Evolutionary conservation across 2,113 vertebrate species (phyloP), one percentile per base, ranked within the genome.

Genomic region (Triplophysa rosa): DNA sequence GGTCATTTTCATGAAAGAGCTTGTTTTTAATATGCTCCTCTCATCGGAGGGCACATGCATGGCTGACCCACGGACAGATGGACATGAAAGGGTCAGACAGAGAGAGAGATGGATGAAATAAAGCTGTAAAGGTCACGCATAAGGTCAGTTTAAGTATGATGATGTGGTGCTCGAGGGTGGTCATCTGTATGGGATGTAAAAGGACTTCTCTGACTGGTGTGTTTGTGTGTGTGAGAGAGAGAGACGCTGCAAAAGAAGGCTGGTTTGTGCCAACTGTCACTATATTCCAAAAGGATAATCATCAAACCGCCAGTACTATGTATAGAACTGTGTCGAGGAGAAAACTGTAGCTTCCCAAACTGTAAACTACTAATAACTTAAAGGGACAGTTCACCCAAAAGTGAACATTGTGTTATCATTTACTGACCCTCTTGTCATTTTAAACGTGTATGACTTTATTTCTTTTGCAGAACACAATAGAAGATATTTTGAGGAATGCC

Each of bases 121-220:
- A 77, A 0, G 56, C 56, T 54, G 56, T 56, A 79, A 76, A 82
- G 70, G 68, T 74, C 79, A 79, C 14, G 1, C 58, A 49, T 74
- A 77, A 81, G 79, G 68, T 81, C 82, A 78, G 45, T 40, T n/a
- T 66, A 78, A 49, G 77, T 13, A 61, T 6, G 40, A 47, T 61
- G 23, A 67, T 58, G 67, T 67, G 26, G 37, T 2, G 54, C 49
- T 29, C 63, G 67, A 68, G 82, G 73, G 79, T 67, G 74, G 82
- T 68, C 79, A 62, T 78, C 23, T 73, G 26, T 83, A 3, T 58
- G 64, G 62, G 24, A 67, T 21, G 21, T 19, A 52, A 10, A 17
- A 49, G 75, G 59, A 33, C 49, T 54, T 54, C 56, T 54, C 33
- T 40, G n/a, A 19, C 33, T 45, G 63, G 14, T 37, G 33, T 37